Base-by-base conservation (phyloP, 1,140 invertebrate genomes). In the Muscidifurax raptorellus region DNA sequence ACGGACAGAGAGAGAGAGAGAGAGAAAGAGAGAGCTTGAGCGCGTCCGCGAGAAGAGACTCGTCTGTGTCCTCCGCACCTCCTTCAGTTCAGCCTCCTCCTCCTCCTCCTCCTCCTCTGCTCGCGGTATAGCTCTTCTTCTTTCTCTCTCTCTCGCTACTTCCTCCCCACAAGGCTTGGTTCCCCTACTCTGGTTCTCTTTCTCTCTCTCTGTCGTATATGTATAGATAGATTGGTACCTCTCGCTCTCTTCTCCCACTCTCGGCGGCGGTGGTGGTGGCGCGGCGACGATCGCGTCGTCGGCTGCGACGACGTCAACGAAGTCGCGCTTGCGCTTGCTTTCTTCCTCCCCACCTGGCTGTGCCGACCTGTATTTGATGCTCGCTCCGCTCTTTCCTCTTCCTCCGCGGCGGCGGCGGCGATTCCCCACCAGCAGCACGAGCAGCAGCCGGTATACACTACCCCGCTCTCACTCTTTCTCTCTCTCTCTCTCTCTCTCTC, bases 41-140 rank as follows among this genome's bases (percentile, higher is more conserved):
- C 80, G 66, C 66, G 66, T 83, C 75, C 75, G 74, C 74, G 82
- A 84, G 76, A 84, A 84, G 82, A 84, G 82, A 66, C 80, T 82
- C 84, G 83, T 91, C 90, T 91, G 90, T 40, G 36, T 91, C 89
- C 90, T 90, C 90, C 88, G 87, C 89, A 86, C 89, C 87, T 86
- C 86, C 89, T 86, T 86, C 88, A 86, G 87, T 87, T 89, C 88
- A 87, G 86, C 87, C 84, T 88, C 86, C 85, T 89, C 86, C 86
- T 84, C 76, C 75, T 75, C 66, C 72, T 28, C n/a, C 71, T 28
- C 74, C 77, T 28, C 30, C 79, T 81, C 79, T 52, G n/a, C 80
- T 79, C 25, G 15, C 22, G 27, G 12, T 30, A 30, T 28, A 28
- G 1, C 66, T 67, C 80, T 85, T 84, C 88, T 89, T 86, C 85